These are phyloP conservation scores for Campaea margaritaria DNA, from an alignment of 2,888 invertebrate genomes.

Conservation along the genomic window DNA sequence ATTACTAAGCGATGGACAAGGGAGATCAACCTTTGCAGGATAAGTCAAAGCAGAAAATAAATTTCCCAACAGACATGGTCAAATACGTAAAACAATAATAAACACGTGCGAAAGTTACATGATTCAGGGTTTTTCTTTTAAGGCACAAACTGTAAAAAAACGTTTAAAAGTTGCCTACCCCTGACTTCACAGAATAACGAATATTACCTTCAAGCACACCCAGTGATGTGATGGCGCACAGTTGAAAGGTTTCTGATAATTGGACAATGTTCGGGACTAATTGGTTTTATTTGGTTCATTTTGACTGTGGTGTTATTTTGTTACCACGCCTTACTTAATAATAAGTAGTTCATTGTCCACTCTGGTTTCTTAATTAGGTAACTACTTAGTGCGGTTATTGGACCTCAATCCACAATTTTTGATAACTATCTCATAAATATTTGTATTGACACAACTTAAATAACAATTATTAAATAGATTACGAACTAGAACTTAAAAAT, in stretches of 20 bases:
- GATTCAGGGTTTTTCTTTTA: too few relatives aligned
- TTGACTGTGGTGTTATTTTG: background rate
- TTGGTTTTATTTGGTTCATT: constrained; percentile 27
- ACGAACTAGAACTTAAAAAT: too few relatives aligned
- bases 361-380: too few relatives aligned
- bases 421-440: too few relatives aligned
- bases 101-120: too few relatives aligned
- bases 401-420: too few relatives aligned
- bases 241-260: constrained; percentile 51
- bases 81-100: too few relatives aligned
- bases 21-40: constrained; percentile 1
- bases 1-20: background rate
- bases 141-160: too few relatives aligned
- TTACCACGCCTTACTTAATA: background rate
- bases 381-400: too few relatives aligned
- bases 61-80: too few relatives aligned
- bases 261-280: constrained; percentile 41
- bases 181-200: background rate
- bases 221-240: constrained; percentile 24
- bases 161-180: background rate
- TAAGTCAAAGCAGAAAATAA: background rate
- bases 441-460: too few relatives aligned
- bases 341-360: background rate
- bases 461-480: too few relatives aligned
- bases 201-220: constrained; percentile 4